Conservation (phyloP, 2,888 invertebrate species). For the Polymixis flavicincta region DNA sequence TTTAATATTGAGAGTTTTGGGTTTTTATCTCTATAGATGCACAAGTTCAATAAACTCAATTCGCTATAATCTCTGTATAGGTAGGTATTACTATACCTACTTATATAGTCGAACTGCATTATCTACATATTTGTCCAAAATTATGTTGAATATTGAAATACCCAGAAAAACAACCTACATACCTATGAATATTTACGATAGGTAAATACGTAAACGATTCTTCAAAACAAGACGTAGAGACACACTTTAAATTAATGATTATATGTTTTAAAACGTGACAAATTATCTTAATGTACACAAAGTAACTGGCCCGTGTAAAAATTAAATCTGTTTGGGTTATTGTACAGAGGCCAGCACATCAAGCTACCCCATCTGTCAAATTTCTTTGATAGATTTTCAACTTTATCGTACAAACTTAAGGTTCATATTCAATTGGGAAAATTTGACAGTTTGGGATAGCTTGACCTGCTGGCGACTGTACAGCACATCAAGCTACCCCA, state of each 20-base stretch:
- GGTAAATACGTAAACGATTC: background rate
- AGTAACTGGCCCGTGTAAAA: constrained; percentile 27
- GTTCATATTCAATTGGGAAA: too few relatives aligned
- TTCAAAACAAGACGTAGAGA: constrained; percentile 18
- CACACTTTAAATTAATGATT: constrained; percentile 18
- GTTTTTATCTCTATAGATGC: background rate
- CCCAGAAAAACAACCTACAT: constrained; percentile 32
- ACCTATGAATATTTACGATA: background rate
- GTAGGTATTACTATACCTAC: background rate
- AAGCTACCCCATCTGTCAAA: too few relatives aligned
- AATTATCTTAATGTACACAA: constrained; percentile 30
- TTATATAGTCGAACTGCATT: constrained; percentile 15
- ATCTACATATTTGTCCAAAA: constrained; percentile 35
- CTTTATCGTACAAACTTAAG: too few relatives aligned
- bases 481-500: too few relatives aligned
- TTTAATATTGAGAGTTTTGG: background rate
- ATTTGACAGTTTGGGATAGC: too few relatives aligned
- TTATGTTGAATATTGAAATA: constrained; percentile 24
- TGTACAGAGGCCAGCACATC: too few relatives aligned
- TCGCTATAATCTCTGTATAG: background rate
- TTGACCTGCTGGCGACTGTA: too few relatives aligned
- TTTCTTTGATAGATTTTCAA: too few relatives aligned
- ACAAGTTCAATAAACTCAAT: constrained; percentile 43
- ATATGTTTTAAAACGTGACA: constrained; percentile 41
- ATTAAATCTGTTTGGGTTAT: constrained; percentile 23